phyloP scores from a whole-genome alignment of 2,797 vertebrate genomes.

The Acridotheres tristis region DNA sequence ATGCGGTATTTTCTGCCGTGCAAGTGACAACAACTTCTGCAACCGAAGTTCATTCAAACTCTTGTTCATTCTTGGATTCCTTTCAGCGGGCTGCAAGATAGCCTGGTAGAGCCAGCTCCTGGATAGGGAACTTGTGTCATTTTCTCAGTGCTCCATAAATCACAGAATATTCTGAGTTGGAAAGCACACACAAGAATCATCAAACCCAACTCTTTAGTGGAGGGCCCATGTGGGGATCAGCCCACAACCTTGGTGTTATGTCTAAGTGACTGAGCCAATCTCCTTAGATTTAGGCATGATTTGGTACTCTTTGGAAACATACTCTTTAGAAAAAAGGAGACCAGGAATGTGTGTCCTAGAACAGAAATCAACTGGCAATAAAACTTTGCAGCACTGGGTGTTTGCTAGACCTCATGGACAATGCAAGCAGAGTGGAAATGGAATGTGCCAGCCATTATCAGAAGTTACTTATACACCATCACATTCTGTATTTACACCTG shows the following conservation, averaged over 20 bases:
- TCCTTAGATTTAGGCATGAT: not conserved
- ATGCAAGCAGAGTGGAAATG: not conserved
- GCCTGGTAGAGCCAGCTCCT: not conserved
- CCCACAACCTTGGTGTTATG: not conserved
- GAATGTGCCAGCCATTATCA: not conserved
- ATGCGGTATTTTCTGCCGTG: not conserved
- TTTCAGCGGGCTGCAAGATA: not conserved
- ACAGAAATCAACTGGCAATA: not conserved
- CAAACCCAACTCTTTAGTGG: accelerated
- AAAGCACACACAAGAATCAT: not conserved
- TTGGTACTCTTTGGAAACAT: not conserved
- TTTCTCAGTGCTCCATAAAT: not conserved
- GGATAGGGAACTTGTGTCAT: not conserved
- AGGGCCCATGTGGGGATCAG: not conserved
- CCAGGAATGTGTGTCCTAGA: not conserved
- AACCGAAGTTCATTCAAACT: not conserved
- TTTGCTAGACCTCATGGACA: not conserved
- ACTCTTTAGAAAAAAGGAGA: not conserved
- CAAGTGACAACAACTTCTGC: not conserved
- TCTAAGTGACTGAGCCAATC: not conserved
- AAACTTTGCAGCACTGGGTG: not conserved
- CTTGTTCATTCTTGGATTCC: not conserved
- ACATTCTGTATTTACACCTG: not conserved
- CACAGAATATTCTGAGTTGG: not conserved
- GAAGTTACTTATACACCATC: not conserved